Base-by-base conservation (phyloP, 2,797 vertebrate genomes). In the Allobates femoralis region DNA sequence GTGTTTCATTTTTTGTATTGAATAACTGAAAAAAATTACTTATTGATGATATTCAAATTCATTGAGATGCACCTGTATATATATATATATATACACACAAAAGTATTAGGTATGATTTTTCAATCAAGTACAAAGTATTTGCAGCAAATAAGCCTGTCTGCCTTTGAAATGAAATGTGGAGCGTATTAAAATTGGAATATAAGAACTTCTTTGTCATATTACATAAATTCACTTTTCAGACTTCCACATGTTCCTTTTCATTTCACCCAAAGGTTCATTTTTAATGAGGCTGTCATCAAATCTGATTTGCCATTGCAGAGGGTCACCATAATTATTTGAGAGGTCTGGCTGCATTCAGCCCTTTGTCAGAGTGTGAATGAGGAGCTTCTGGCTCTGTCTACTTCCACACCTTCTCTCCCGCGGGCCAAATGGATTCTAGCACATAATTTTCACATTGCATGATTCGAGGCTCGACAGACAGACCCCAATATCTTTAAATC, bases 391-490 rank as follows among this genome's bases (percentile, higher is more conserved):
- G 32, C 67, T 32, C 32, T 73, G 37, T 53, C 41, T 71, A 60
- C 66, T 62, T 85, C 71, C 62, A 81, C 80, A 85, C 46, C 76
- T 78, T 26, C 18, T 75, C 51, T 84, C 78, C 74, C 78, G 11
- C 12, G 55, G 71, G 82, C 69, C 77, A 77, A 80, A 79, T 85
- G 50, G 67, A 87, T 86, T 87, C 79, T 88, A 86, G 77, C 81
- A 86, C 56, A 84, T 84, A 87, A 82, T 89, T 89, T 87, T 82
- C 86, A 26, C 21, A 84, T 87, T 88, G 71, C 53, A 67, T 64
- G 78, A 88, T 81, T 74, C 85, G 50, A 85, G 55, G 46, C 76
- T 84, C 67, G 81, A 55, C 67, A 74, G 46, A 73, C 56, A 85
- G 69, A 81, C 78, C 86, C 51, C 66, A 81, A 79, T 84, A 81